These are phyloP conservation scores for Rhodeus uyekii DNA, from an alignment of 2,797 vertebrate genomes.

Conservation along the genomic window DNA sequence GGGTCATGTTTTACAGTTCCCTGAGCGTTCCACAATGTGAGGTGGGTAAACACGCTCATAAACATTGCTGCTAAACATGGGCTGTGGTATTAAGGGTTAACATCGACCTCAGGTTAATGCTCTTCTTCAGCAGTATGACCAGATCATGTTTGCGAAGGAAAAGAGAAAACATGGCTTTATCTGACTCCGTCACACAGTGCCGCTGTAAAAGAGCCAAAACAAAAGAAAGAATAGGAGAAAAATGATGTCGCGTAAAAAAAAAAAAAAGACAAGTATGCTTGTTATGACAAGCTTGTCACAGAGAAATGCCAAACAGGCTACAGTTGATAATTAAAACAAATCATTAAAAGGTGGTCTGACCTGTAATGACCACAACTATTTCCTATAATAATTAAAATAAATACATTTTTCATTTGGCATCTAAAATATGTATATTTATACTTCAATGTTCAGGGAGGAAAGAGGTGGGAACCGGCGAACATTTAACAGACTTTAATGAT, in stretches of 20 bases:
- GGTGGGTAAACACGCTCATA: constrained; percentile 19
- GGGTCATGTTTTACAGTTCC: constrained; percentile 4
- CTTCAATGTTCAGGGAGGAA: too few species aligned
- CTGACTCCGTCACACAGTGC: neutral
- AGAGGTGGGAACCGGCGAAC: too few species aligned
- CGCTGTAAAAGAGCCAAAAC: neutral
- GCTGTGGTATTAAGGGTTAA: neutral
- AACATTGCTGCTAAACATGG: constrained; percentile 27
- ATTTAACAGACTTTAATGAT: too few species aligned
- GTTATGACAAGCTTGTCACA: neutral
- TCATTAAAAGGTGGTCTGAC: neutral
- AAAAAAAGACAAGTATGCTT: constrained; percentile 17
- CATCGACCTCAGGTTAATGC: neutral
- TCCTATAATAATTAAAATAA: neutral
- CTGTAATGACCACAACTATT: neutral
- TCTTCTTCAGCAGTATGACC: constrained; percentile 12
- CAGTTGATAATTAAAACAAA: neutral
- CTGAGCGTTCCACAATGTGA: constrained; percentile 21
- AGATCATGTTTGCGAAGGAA: neutral
- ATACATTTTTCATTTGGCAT: too few species aligned
- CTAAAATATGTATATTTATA: too few species aligned
- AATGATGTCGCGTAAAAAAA: neutral
- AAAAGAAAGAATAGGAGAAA: neutral
- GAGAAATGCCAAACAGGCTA: neutral
- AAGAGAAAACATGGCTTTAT: constrained; percentile 29